A percentile compares a stretch with the other conserved stretches of the same genome.
phyloP scores from a whole-genome alignment of 1,140 invertebrate genomes.

The Drosophila triauraria region DNA sequence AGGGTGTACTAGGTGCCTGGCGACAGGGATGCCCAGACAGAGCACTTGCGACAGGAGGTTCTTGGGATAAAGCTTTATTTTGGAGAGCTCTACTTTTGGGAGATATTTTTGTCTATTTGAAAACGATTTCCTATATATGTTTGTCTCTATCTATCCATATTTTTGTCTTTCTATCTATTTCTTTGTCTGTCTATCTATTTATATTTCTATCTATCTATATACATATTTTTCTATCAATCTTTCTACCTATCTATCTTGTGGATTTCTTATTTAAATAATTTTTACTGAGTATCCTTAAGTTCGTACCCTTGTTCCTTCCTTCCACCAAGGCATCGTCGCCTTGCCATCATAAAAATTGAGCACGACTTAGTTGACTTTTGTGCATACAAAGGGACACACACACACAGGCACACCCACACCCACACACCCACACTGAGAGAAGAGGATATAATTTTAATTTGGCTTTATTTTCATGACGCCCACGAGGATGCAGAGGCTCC shows the following conservation, averaged over 20 bases:
- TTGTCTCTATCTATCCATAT: too few relatives aligned
- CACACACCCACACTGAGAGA: conserved; percentile 22
- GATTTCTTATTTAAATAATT: too few relatives aligned
- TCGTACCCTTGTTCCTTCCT: neutral
- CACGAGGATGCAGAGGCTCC: conserved; percentile 59
- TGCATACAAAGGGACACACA: conserved; percentile 68
- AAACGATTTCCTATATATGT: too few relatives aligned
- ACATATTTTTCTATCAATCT: too few relatives aligned
- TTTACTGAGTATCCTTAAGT: neutral
- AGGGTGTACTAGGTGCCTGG: neutral
- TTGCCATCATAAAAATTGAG: conserved; percentile 80
- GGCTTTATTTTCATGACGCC: conserved; percentile 78
- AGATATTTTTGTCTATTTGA: too few relatives aligned
- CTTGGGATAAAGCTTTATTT: neutral
- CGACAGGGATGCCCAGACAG: neutral
- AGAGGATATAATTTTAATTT: conserved; percentile 81
- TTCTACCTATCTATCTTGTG: too few relatives aligned
- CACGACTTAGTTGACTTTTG: conserved; percentile 82
- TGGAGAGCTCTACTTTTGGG: too few relatives aligned
- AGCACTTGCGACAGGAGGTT: too few relatives aligned
- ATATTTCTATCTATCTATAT: too few relatives aligned
- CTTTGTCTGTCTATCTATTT: too few relatives aligned
- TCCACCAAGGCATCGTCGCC: conserved; percentile 28
- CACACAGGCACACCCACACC: neutral
- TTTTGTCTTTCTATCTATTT: too few relatives aligned